Base-by-base conservation (phyloP, 2,888 invertebrate genomes). In the Chironomus tentans region DNA sequence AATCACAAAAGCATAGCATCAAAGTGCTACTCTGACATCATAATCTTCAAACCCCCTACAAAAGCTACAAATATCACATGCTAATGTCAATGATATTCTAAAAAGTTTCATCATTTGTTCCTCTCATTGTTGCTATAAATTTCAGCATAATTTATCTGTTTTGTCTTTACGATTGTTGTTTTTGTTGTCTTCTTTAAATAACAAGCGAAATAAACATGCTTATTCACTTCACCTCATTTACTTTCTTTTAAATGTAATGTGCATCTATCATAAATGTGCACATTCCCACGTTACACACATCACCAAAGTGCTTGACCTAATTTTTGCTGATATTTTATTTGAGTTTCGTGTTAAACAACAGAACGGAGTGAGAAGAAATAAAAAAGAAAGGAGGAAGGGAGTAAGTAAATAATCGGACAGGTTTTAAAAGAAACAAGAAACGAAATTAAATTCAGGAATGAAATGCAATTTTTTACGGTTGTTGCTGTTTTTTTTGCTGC, bases 241-340 rank as follows among this genome's bases (percentile, higher is more conserved):
- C 65, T 65, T 65, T 62, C 62, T 62, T 65, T 65, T 10, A 24
- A 21, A 21, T 65, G 65, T 22, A 56, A 56, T 15, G 56, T 22
- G 65, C 28, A 68, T 28, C 68, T 10, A 24, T 21, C 21, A 21
- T 10, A 7, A n/a, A 24, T 56, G 15, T 56, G 56, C 56, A 56
- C 56, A 46, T 71, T 71, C 71, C 71, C 71, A 71, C 71, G 71
- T 71, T 71, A 48, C 21, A 70, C 70, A 70, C 47, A 70, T 56
- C 18, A 56, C 56, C 7, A 56, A 56, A 56, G 56, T 56, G 56
- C 56, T 15, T 65, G 70, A 70, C 70, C 70, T 21, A 70, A 28
- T 70, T 70, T 18, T 2, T 18, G 48, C 4, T 5, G 1, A 38
- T 38, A 38, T 28, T 38, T 38, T 38, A 38, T 10, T 38, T 38